These are phyloP conservation scores for Trachemys scripta DNA, from an alignment of 2,113 vertebrate species.

Conservation along the genomic window DNA sequence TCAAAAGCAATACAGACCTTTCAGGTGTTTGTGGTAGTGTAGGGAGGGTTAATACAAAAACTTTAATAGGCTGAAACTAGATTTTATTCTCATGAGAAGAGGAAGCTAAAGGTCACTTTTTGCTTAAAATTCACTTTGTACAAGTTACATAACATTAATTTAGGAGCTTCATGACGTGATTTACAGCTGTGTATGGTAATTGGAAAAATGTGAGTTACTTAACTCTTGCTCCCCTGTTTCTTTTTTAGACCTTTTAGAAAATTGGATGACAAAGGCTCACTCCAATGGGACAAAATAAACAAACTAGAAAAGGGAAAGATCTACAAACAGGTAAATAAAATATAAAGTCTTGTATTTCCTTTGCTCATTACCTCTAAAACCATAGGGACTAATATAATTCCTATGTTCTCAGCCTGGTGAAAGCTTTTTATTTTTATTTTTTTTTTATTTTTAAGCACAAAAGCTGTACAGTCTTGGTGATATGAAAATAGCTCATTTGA, in stretches of 20 bases:
- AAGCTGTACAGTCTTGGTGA: background rate
- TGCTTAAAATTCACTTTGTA: slow-evolving; percentile 8
- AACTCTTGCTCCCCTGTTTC: background rate
- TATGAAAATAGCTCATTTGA: background rate
- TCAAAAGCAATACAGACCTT: slow-evolving; percentile 3
- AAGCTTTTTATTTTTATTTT: background rate
- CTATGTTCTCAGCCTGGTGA: background rate
- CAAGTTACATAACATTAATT: background rate
- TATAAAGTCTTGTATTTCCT: background rate
- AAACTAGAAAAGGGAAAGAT: slow-evolving; percentile 86
- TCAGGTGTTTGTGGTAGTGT: background rate
- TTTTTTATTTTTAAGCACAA: background rate
- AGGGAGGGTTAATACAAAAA: background rate
- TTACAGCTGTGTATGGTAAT: slow-evolving; percentile 19
- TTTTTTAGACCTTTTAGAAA: slow-evolving; percentile 82
- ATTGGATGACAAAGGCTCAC: slow-evolving; percentile 83
- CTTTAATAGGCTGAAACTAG: background rate
- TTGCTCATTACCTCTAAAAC: background rate
- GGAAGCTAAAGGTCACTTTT: background rate
- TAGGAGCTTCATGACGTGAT: slow-evolving; percentile 7
- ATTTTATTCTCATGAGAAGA: slow-evolving; percentile 31
- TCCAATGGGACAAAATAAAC: slow-evolving; percentile 87
- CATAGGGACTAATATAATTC: rapidly evolving
- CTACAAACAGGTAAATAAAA: slow-evolving; percentile 84
- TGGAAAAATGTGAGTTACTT: slow-evolving; percentile 27